Conservation (phyloP, 2,888 invertebrate genomes). For the Morpho achilles region DNA sequence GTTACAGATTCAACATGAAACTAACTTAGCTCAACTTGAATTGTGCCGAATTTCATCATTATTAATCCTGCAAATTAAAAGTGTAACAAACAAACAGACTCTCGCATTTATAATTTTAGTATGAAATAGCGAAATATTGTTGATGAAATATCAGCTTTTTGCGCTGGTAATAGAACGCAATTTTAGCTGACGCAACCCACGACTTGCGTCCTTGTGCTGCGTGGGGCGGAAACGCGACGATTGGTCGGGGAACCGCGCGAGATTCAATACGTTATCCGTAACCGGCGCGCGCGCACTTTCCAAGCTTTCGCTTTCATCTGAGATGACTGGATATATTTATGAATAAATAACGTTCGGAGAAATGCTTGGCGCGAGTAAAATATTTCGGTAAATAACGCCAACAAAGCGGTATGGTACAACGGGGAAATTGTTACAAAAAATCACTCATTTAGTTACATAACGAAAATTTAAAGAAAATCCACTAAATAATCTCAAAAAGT, state of each 20-base stretch:
- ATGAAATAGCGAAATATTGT: neutral
- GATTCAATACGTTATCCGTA: constrained; percentile 61
- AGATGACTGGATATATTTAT: constrained; percentile 47
- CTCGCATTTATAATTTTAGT: too few relatives aligned
- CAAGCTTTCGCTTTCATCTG: constrained; percentile 68
- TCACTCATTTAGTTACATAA: neutral
- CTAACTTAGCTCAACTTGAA: neutral
- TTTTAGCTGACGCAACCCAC: constrained; percentile 38
- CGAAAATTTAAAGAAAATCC: too few relatives aligned
- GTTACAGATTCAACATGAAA: too few relatives aligned
- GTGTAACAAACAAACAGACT: neutral
- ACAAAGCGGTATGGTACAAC: too few relatives aligned
- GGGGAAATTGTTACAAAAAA: constrained; percentile 1
- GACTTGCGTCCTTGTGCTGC: constrained; percentile 59
- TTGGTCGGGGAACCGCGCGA: constrained; percentile 58
- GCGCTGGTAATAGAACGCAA: constrained; percentile 35
- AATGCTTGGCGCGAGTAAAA: constrained; percentile 32
- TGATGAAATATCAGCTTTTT: constrained; percentile 32
- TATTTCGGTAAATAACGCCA: constrained; percentile 33
- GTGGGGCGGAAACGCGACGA: constrained; percentile 50
- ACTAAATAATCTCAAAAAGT: too few relatives aligned
- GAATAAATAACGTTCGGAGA: constrained; percentile 29
- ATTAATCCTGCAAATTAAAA: neutral
- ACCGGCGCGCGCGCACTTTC: constrained; percentile 67
- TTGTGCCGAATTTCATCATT: neutral